These are phyloP conservation scores for Adelphocoris suturalis DNA, from an alignment of 2,888 invertebrate genomes.

Conservation along the genomic window DNA sequence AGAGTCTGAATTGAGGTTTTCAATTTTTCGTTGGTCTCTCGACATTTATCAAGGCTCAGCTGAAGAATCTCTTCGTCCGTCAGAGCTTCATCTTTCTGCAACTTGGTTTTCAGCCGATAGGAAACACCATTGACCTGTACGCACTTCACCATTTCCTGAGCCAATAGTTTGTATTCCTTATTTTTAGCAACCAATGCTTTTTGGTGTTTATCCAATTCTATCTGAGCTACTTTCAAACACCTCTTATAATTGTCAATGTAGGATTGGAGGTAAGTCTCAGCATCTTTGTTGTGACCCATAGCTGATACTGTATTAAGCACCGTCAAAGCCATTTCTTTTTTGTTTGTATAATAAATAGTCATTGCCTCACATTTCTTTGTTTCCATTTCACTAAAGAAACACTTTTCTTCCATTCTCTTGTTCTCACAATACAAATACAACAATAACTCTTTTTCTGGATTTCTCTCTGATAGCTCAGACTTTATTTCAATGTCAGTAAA, in stretches of 20 bases:
- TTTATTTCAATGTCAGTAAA: slow-evolving; percentile 14
- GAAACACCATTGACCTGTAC: not conserved
- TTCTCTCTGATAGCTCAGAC: not conserved
- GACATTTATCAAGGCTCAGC: slow-evolving; percentile 19
- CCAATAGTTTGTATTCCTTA: not conserved
- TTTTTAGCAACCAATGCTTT: not conserved
- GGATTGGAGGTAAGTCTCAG: not conserved
- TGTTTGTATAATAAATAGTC: not conserved
- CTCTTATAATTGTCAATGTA: not conserved
- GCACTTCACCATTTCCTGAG: not conserved
- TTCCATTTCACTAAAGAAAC: slow-evolving; percentile 20
- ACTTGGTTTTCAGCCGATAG: not conserved
- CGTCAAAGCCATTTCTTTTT: not conserved
- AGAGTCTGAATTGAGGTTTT: not conserved
- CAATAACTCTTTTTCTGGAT: not conserved
- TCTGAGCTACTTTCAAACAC: not conserved
- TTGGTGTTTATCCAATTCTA: not conserved
- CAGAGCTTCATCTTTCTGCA: not conserved
- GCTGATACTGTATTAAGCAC: not conserved
- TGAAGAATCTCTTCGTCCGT: slow-evolving; percentile 17
- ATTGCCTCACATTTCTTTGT: slow-evolving; percentile 23
- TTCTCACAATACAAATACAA: slow-evolving; percentile 34
- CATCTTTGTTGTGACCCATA: not conserved
- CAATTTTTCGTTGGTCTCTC: slow-evolving; percentile 38
- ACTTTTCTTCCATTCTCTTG: slow-evolving; percentile 35